Evolutionary conservation across 2,888 invertebrate species (phyloP), one percentile per base, ranked within the genome.

Genomic region (Trimorus sp.): DNA sequence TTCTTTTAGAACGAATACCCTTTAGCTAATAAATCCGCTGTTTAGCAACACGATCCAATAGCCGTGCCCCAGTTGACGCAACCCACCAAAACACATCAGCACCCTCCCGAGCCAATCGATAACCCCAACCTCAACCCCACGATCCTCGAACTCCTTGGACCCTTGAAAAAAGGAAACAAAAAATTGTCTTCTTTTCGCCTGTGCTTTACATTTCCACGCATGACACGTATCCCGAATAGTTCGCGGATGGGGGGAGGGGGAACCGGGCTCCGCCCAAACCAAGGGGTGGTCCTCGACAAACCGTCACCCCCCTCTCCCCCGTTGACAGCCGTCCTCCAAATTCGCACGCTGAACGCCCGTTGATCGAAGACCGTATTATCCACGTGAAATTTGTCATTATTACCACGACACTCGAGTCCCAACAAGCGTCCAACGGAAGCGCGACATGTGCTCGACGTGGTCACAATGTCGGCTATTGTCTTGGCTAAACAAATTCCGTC

Each of bases 351-450:
- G 49, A 63, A 60, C 68, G 48, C 26, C 49, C 62, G n/a, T 69
- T 76, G 53, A 76, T 76, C 75, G 75, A 76, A 54, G 60, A 62
- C 75, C 68, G 68, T 48, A 62, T 76, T 68, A 76, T 75, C 53
- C 58, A 37, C 58, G 15, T 36, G 12, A 68, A 68, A 77, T 77
- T 70, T 58, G 77, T 77, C 63, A 56, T 60, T 40, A 77, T 70
- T 78, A 68, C 42, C 15, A 37, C 16, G 69, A 62, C 77, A 70
- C 69, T 77, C 16, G 38, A 63, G 56, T 26, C 14, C 15, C 63
- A 69, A 63, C 53, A 63, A 56, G 26, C 56, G 49, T 37, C 40
- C 15, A 63, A 63, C 58, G 65, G 54, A 51, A 70, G 56, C 15
- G 60, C 51, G 49, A 69, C 76, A 66, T 76, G 75, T 54, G 59